These are phyloP conservation scores for Elymnias hypermnestra DNA, from an alignment of 1,140 invertebrate species.

Conservation along the genomic window DNA sequence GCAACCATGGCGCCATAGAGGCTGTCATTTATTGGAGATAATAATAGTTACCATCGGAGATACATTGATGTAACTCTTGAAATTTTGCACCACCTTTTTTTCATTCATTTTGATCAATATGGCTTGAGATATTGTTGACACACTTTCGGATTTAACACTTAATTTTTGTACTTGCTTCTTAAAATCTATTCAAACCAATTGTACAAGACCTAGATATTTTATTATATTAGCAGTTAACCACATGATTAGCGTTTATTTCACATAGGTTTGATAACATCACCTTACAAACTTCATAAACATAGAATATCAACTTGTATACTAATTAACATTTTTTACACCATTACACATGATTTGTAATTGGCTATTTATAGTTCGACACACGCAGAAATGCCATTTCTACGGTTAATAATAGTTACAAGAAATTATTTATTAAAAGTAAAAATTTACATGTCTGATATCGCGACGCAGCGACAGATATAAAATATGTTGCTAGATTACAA, in stretches of 20 bases:
- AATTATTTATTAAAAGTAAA: neutral
- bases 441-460: neutral
- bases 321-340: slow-evolving; percentile 6
- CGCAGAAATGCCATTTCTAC: neutral
- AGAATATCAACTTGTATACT: slow-evolving; percentile 7
- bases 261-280: slow-evolving; percentile 61
- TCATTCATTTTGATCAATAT: slow-evolving; percentile 66
- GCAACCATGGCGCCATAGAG: too few species aligned
- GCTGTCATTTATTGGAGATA: slow-evolving; percentile 20
- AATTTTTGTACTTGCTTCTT: slow-evolving; percentile 21
- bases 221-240: slow-evolving; percentile 39
- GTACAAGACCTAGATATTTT: slow-evolving; percentile 25
- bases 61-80: slow-evolving; percentile 67
- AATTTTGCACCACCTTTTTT: slow-evolving; percentile 62
- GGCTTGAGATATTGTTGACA: slow-evolving; percentile 41
- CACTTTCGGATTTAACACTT: slow-evolving; percentile 36
- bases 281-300: slow-evolving; percentile 33
- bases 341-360: neutral
- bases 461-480: slow-evolving; percentile 37
- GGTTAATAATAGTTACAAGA: too few species aligned
- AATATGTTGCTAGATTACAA: slow-evolving; percentile 22
- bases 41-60: slow-evolving; percentile 45
- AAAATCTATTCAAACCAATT: slow-evolving; percentile 23
- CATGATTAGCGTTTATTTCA: slow-evolving; percentile 53
- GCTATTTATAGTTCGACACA: neutral